Conservation (phyloP, 2,797 vertebrate species). For the Phaenicophaeus curvirostris region DNA sequence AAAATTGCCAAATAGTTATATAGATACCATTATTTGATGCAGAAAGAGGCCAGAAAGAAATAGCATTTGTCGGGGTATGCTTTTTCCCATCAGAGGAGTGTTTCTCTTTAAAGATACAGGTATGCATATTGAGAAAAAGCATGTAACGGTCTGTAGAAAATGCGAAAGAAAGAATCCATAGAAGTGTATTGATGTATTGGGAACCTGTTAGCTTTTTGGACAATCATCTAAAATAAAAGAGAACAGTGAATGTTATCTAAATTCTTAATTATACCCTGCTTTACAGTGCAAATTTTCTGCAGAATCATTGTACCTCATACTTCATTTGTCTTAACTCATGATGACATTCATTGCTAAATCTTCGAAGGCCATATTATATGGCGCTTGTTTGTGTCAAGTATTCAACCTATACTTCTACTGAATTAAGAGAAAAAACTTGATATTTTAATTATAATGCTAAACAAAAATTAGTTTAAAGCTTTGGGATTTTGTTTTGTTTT, state of each 20-base stretch:
- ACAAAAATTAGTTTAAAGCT: neutral
- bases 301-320: neutral
- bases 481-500: neutral
- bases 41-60: neutral
- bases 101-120: neutral
- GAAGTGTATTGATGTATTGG: neutral
- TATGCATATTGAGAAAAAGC: neutral
- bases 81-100: neutral
- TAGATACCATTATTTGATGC: neutral
- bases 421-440: neutral
- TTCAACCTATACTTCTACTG: neutral
- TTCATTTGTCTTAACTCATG: neutral
- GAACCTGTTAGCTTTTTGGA: neutral
- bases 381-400: neutral
- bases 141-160: neutral
- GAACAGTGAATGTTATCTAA: neutral
- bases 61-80: neutral
- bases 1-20: neutral
- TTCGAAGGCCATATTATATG: neutral
- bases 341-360: neutral
- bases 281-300: neutral
- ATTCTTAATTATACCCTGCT: neutral
- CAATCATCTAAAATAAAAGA: neutral
- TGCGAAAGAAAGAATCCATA: neutral
- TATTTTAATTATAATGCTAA: neutral